Evolutionary conservation across 2,888 invertebrate species (phyloP).

Genomic region (Tenthredo mesomela): DNA sequence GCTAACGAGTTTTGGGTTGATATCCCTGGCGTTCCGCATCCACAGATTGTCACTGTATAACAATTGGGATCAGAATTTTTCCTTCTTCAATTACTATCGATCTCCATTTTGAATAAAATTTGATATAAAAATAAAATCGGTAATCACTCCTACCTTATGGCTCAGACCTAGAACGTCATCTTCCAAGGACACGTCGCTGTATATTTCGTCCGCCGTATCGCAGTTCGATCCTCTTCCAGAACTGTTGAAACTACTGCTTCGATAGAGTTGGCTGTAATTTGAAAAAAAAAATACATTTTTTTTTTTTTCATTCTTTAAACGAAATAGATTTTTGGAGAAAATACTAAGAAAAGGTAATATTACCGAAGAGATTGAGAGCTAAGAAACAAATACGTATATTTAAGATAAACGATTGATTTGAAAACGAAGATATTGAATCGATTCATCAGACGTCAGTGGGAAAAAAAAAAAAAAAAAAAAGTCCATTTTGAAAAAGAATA

Average conservation of each 20-base stretch:
- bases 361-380: no score
- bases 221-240: constrained; percentile 95
- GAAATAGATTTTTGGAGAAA: no score
- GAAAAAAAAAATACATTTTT: no score
- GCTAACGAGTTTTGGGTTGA: no score
- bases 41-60: no score
- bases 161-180: constrained; percentile 97
- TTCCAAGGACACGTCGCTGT: constrained; percentile 94
- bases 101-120: not conserved
- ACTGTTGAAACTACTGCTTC: constrained; percentile 96
- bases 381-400: no score
- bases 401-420: no score
- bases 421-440: not conserved
- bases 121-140: constrained; percentile 2
- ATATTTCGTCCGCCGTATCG: constrained; percentile 96
- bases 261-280: constrained; percentile 90
- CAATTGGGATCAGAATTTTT: not conserved
- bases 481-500: no score
- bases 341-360: no score
- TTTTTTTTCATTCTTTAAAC: not conserved
- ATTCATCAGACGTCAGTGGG: no score
- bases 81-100: not conserved
- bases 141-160: constrained; percentile 86
- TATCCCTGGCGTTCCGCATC: no score
- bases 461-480: no score